Conservation (phyloP, 2,797 vertebrate species). For the Bovichtus diacanthus region DNA sequence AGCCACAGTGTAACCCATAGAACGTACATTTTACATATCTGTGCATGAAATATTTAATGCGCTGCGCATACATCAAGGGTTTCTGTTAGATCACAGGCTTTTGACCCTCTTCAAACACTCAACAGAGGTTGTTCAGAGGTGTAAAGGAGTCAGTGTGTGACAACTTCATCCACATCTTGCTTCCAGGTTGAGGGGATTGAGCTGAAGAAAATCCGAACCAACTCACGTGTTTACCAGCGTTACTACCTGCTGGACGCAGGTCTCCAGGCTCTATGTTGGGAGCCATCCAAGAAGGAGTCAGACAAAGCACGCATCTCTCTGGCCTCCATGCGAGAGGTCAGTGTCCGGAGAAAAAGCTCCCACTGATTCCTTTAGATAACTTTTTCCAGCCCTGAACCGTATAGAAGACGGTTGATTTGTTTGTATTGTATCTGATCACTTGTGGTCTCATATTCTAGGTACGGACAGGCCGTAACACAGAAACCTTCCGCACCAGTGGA, state of each 20-base stretch:
- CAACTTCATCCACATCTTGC: constrained; percentile 9
- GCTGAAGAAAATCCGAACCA: constrained; percentile 93
- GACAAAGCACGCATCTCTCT: constrained; percentile 95
- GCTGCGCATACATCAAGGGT: constrained; percentile 11
- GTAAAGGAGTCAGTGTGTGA: not conserved
- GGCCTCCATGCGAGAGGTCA: constrained; percentile 91
- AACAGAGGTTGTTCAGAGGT: constrained; percentile 1
- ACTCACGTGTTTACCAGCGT: constrained; percentile 92
- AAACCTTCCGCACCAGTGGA: constrained; percentile 94
- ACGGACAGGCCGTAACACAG: constrained; percentile 94
- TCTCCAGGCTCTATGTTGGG: constrained; percentile 94
- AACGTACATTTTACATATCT: constrained; percentile 20
- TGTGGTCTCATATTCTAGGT: constrained; percentile 81
- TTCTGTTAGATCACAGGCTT: constrained; percentile 7
- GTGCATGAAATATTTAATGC: constrained; percentile 39
- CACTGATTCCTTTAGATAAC: constrained; percentile 12
- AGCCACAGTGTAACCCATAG: constrained; percentile 27
- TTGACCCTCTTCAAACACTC: constrained; percentile 3
- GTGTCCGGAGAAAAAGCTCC: constrained; percentile 18
- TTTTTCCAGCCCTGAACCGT: constrained; percentile 16
- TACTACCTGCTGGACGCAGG: constrained; percentile 94
- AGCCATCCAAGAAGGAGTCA: constrained; percentile 96
- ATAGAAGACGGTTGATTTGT: constrained; percentile 13
- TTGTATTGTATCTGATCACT: constrained; percentile 37
- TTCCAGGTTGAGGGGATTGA: constrained; percentile 90